Base-by-base conservation (phyloP, 2,888 invertebrate species). In the Rhagophthalmus giganteus region DNA sequence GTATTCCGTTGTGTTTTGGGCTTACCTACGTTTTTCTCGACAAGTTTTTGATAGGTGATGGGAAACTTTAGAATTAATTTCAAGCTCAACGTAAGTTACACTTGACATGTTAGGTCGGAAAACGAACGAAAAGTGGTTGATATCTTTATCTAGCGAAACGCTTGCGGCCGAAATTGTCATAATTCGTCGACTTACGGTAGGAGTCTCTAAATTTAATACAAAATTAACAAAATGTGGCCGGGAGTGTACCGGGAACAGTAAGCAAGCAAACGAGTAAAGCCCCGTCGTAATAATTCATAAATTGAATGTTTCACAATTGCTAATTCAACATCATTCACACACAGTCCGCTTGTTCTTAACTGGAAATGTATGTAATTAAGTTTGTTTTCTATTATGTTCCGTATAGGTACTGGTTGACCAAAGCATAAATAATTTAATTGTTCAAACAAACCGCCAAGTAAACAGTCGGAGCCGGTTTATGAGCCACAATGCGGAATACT, bases 301-400 rank as follows among this genome's bases (percentile, higher is more conserved):
- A 74, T 74, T 73, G 74, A 74, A 73, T 70, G 73, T 72, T 74
- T 72, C 71, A 71, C 73, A 73, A 74, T 73, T 72, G 73, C 72
- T 73, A 73, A 73, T 73, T 73, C 71, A 69, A 71, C 72, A 69
- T 71, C 70, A 68, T 71, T 72, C 67, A 67, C 70, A 67, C 70
- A 66, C 67, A 67, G 68, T 65, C 65, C 65, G 66, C 68, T 67
- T 66, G 70, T 72, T 72, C 73, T 73, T 73, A 72, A 73, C 68
- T 68, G 70, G 67, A 64, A 68, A 66, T 65, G 66, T 66, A 67
- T 69, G 69, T 74, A 74, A 74, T 74, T 74, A 74, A 74, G 74
- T 74, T 74, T 74, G 71, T 74, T 74, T 74, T 74, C 74, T 74
- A 74, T 74, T 74, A 74, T 74, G 72, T 68, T 71, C 68, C 68